A percentile compares a stretch with the other conserved stretches of the same genome.
Conservation (phyloP, 1,140 invertebrate species). For the Gonioctena quinquepunctata region DNA sequence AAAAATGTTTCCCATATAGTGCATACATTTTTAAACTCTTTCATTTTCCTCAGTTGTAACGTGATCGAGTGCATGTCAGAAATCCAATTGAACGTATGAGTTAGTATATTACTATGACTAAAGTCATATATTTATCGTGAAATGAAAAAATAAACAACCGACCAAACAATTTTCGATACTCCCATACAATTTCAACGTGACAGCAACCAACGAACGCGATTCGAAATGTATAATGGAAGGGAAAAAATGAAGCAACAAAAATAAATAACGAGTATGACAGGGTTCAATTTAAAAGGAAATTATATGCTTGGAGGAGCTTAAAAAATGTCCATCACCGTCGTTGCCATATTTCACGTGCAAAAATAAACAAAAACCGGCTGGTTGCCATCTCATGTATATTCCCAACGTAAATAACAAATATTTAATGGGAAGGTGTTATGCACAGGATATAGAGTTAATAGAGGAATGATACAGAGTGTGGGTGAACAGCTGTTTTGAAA, state of each 20-base stretch:
- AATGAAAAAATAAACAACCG: not conserved
- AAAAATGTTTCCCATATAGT: too few relatives aligned
- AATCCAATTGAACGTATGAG: too few relatives aligned
- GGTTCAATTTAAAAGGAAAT: conserved; percentile 32
- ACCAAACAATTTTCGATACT: not conserved
- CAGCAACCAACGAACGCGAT: not conserved
- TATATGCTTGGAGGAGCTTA: conserved; percentile 23
- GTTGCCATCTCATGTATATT: conserved; percentile 16
- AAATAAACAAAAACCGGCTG: not conserved
- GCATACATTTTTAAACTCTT: too few relatives aligned
- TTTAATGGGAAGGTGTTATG: conserved; percentile 21
- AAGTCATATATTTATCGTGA: not conserved
- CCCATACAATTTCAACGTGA: not conserved
- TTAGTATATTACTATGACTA: too few relatives aligned
- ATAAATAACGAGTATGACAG: conserved; percentile 15
- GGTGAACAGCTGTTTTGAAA: too few relatives aligned
- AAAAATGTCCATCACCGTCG: conserved; percentile 27
- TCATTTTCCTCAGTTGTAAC: too few relatives aligned
- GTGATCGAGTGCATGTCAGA: too few relatives aligned
- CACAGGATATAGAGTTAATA: not conserved
- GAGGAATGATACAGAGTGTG: too few relatives aligned
- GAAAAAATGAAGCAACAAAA: conserved; percentile 15
- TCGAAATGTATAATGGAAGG: conserved; percentile 19
- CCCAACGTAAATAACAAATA: conserved; percentile 26
- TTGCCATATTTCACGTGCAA: conserved; percentile 27